Base-by-base conservation (phyloP, 2,888 invertebrate species). In the Rugalucina vietnamica region DNA sequence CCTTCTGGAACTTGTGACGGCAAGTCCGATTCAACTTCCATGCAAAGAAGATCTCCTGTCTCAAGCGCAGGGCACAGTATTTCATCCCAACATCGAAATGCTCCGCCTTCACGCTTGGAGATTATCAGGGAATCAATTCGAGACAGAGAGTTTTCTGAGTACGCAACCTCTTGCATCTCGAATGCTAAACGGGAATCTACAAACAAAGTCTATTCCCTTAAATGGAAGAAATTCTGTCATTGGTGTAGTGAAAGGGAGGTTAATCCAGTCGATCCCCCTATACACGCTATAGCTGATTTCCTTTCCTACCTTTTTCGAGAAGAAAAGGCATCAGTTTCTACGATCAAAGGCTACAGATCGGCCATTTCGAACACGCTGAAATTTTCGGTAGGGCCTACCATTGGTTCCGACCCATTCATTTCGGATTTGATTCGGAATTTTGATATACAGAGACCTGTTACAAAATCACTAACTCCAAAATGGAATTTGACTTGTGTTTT, bases 71-170 rank as follows among this genome's bases (percentile, higher is more conserved):
- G 14, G n/a, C 29, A n/a, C 43, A 18, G 3, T 37, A 8, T 21
- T 73, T 0, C n/a, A 21, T 12, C n/a, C 43, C 14, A 49, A 32
- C 49, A 49, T 37, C 3, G 73, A 12, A 43, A 70, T 36, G n/a
- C n/a, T 73, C 4, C 24, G 27, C 4, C 73, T 73, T 43, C 49
- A 73, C n/a, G 43, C 21, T 43, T 73, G 73, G 73, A 73, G 18
- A 24, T 24, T 73, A 32, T 73, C n/a, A 18, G 50, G 5, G 10
- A 49, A 21, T 21, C 0, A 14, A 3, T 49, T 27, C 10, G 73
- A 49, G 24, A 73, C 27, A 5, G 36, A 70, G 24, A 49, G 1
- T 49, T 73, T 49, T 73, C 43, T 21, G 32, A n/a, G 12, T 24
- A 39, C n/a, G 50, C 49, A 49, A 49, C 50, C 21, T 18, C 18